A percentile compares a stretch with the other conserved stretches of the same genome.
phyloP scores from a whole-genome alignment of 1,140 invertebrate species.

The Nebria ingens region DNA sequence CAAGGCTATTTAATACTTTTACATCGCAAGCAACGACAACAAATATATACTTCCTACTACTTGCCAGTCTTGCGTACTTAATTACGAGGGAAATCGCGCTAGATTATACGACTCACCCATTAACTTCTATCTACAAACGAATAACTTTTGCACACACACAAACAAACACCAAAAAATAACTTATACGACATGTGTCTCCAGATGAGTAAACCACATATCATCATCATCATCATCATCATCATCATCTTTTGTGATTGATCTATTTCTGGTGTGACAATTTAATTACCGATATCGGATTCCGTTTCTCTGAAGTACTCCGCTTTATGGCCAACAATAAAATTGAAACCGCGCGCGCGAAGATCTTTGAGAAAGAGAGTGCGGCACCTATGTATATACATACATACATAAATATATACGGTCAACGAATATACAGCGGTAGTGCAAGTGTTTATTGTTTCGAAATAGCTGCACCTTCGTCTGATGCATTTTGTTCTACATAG shows the following conservation, averaged over 20 bases:
- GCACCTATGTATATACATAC: not conserved
- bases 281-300: not conserved
- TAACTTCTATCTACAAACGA: constrained; percentile 1
- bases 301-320: not conserved
- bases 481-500: not conserved
- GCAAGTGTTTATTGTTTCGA: not conserved
- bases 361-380: too few species aligned
- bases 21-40: constrained; percentile 15
- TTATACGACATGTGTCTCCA: constrained; percentile 5
- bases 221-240: too few species aligned
- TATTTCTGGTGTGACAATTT: constrained; percentile 1
- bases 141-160: too few species aligned
- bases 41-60: constrained; percentile 8
- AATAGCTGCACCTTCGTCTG: not conserved
- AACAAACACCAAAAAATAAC: too few species aligned
- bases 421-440: too few species aligned
- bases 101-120: not conserved
- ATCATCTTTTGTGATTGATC: not conserved
- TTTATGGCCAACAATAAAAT: not conserved
- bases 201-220: too few species aligned
- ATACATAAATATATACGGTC: too few species aligned
- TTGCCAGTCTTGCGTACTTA: not conserved
- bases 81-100: constrained; percentile 5
- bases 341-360: not conserved
- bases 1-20: constrained; percentile 15